Percentiles rank a stretch among this genome's conserved stretches.
phyloP scores from a whole-genome alignment of 2,888 invertebrate species.

The Tachina fera region DNA sequence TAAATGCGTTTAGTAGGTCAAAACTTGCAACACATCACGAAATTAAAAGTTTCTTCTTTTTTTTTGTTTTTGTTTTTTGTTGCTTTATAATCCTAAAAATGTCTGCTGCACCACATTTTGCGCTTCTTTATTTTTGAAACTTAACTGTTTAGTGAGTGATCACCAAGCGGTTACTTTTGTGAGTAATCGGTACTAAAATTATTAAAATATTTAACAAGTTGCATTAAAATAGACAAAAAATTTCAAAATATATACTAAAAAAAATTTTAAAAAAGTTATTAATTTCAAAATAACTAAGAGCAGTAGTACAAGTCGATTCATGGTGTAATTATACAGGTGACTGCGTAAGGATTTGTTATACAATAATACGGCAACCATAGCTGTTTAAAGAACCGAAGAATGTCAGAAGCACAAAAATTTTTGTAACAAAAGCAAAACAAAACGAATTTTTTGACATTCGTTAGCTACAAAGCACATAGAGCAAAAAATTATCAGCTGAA shows the following conservation, averaged over 20 bases:
- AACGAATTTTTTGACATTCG: too few species aligned
- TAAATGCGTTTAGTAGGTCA: constrained; percentile 73
- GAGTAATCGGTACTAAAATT: constrained; percentile 16
- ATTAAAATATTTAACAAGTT: background rate
- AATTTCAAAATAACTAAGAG: background rate
- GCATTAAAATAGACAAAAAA: background rate
- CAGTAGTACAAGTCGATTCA: background rate
- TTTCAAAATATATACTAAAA: too few species aligned
- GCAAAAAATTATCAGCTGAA: too few species aligned
- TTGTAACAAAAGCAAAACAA: too few species aligned
- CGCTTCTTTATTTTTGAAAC: constrained; percentile 50
- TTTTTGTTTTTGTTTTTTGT: background rate
- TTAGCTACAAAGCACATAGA: too few species aligned
- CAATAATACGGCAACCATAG: too few species aligned
- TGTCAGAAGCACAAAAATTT: too few species aligned
- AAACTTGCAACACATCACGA: constrained; percentile 69
- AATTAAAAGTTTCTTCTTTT: constrained; percentile 52
- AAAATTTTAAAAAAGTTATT: too few species aligned
- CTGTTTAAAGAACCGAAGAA: too few species aligned
- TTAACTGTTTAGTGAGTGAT: background rate
- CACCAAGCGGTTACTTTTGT: background rate
- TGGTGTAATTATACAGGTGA: too few species aligned
- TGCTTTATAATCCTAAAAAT: constrained; percentile 8
- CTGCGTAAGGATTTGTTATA: too few species aligned
- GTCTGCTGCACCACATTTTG: constrained; percentile 35